Evolutionary conservation across 2,113 vertebrate species (phyloP).

Genomic region (Melanerpes formicivorus): DNA sequence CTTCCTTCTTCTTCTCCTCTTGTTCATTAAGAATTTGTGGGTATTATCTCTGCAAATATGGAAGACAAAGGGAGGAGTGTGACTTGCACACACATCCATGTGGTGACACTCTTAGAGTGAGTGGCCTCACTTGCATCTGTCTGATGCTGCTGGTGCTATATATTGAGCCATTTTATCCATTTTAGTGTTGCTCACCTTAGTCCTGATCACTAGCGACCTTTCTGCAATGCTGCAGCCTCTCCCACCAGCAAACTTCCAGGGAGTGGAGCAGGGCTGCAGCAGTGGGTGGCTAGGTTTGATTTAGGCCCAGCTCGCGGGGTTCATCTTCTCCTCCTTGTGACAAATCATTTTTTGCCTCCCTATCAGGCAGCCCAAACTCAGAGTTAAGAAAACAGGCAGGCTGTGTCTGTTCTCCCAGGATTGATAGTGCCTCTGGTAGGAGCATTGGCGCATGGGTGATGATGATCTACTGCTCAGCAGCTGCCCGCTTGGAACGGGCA

Average conservation of each 20-base stretch:
- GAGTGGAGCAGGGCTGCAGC: neutral
- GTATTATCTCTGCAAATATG: neutral
- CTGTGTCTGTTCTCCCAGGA: neutral
- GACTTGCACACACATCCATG: fast-evolving
- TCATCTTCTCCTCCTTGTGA: conserved; percentile 38
- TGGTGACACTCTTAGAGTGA: neutral
- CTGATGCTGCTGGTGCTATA: neutral
- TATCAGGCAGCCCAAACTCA: conserved; percentile 17
- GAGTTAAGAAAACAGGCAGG: conserved; percentile 40
- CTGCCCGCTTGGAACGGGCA: neutral
- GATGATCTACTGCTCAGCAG: conserved; percentile 28
- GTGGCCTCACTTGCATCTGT: neutral
- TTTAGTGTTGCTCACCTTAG: neutral
- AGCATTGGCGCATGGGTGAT: neutral
- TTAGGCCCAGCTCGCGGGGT: conserved; percentile 19
- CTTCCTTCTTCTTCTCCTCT: neutral
- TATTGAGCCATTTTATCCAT: neutral
- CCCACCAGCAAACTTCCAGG: neutral
- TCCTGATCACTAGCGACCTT: neutral
- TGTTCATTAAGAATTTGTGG: neutral
- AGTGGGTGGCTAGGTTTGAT: conserved; percentile 55
- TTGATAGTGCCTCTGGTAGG: neutral
- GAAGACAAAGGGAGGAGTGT: fast-evolving
- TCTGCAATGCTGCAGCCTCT: neutral
- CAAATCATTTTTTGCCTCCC: conserved; percentile 13